Percentiles rank a stretch among this genome's conserved stretches.
These are phyloP conservation scores for Colistium nudipinnis DNA, from an alignment of 2,113 vertebrate species.

Conservation along the genomic window DNA sequence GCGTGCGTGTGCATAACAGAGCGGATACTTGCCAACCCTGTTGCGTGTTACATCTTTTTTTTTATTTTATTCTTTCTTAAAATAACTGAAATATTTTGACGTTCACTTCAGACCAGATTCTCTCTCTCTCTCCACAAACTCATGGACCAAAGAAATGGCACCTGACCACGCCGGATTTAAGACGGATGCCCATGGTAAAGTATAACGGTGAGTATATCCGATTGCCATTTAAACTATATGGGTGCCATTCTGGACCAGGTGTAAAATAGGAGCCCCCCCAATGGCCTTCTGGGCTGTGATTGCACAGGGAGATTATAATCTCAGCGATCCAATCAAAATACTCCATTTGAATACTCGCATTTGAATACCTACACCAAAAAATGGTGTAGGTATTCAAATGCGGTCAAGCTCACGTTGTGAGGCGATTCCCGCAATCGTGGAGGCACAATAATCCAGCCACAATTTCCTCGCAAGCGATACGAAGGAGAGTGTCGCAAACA, in stretches of 20 bases:
- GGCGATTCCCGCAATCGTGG: not conserved
- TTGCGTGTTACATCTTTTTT: not conserved
- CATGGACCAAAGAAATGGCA: too few relatives aligned
- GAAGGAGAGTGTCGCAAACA: conserved; percentile 8
- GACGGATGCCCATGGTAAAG: not conserved
- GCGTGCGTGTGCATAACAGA: not conserved
- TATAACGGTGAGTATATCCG: too few relatives aligned
- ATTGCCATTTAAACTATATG: not conserved
- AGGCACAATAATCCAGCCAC: not conserved
- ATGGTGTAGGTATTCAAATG: not conserved
- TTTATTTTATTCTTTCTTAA: too few relatives aligned
- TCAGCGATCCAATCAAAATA: not conserved
- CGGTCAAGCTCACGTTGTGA: not conserved
- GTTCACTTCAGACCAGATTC: not conserved
- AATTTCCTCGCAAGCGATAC: not conserved
- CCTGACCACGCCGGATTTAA: too few relatives aligned
- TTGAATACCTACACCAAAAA: too few relatives aligned
- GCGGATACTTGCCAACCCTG: too few relatives aligned
- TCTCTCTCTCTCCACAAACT: too few relatives aligned
- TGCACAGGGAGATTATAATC: not conserved
- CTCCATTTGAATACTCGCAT: too few relatives aligned
- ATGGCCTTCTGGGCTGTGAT: not conserved
- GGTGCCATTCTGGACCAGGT: not conserved
- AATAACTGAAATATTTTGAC: not conserved
- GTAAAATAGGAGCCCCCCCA: not conserved